A percentile compares a stretch with the other conserved stretches of the same genome.
Conservation (phyloP, 1,140 invertebrate species). For the Augochlora pura region DNA sequence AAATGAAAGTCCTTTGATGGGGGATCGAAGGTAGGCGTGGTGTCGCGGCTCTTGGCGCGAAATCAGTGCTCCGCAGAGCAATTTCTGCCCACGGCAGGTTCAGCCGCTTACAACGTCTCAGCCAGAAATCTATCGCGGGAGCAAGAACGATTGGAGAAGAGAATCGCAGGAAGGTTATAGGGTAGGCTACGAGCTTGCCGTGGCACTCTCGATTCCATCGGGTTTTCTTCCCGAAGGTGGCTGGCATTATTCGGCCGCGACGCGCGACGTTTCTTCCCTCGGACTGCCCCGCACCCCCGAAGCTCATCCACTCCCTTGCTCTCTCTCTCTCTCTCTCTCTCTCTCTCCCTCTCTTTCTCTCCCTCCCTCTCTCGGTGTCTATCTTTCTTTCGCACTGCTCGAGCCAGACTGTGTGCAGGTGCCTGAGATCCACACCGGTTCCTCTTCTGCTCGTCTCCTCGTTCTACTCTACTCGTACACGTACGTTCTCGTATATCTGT, state of each 20-base stretch:
- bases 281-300: not conserved
- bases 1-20: too few species aligned
- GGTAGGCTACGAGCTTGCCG: slow-evolving; percentile 15
- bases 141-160: not conserved
- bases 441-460: not conserved
- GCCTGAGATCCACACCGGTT: slow-evolving; percentile 22
- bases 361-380: too few species aligned
- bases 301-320: too few species aligned
- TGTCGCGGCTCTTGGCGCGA: too few species aligned
- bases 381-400: not conserved
- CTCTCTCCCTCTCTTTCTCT: too few species aligned
- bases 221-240: not conserved
- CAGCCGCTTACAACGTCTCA: not conserved
- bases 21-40: too few species aligned
- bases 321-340: too few species aligned
- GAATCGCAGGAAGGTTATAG: slow-evolving; percentile 1
- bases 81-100: not conserved
- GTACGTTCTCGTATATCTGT: slow-evolving; percentile 34
- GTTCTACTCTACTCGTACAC: slow-evolving; percentile 9
- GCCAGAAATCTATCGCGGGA: not conserved
- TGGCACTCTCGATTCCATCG: slow-evolving; percentile 34
- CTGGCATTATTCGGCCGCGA: slow-evolving; percentile 43
- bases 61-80: too few species aligned
- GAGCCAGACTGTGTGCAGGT: slow-evolving; percentile 27
- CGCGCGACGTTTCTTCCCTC: slow-evolving; percentile 44